These are phyloP conservation scores for Leptinotarsa lineolata DNA, from an alignment of 1,140 invertebrate species.

Conservation along the genomic window DNA sequence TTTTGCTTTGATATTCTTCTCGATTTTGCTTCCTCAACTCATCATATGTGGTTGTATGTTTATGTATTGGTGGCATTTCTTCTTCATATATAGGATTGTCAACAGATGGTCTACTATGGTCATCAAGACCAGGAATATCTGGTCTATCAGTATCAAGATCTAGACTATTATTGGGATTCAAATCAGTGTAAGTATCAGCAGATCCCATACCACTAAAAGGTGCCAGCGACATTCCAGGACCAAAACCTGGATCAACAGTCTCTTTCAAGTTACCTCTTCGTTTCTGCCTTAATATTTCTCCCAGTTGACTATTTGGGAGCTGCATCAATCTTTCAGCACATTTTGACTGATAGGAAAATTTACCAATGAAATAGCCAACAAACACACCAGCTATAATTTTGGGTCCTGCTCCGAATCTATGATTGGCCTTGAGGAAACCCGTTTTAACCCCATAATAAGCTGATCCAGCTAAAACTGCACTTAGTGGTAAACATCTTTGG, in stretches of 20 bases:
- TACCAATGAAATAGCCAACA: slow-evolving; percentile 75
- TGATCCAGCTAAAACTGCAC: slow-evolving; percentile 62
- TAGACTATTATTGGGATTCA: slow-evolving; percentile 49
- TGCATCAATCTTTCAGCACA: slow-evolving; percentile 78
- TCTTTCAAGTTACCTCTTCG: slow-evolving; percentile 55
- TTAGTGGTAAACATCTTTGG: slow-evolving; percentile 69
- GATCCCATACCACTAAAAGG: slow-evolving; percentile 54
- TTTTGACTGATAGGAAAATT: slow-evolving; percentile 73
- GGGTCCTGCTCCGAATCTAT: slow-evolving; percentile 67
- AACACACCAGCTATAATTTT: slow-evolving; percentile 68
- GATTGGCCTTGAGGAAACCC: slow-evolving; percentile 62
- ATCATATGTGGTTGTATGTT: slow-evolving; percentile 61
- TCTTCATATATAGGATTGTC: slow-evolving; percentile 56
- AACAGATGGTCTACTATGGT: slow-evolving; percentile 57
- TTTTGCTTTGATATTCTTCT: slow-evolving; percentile 61
- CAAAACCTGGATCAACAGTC: slow-evolving; percentile 52
- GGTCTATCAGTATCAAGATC: slow-evolving; percentile 59
- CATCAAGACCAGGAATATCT: slow-evolving; percentile 57
- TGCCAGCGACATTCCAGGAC: slow-evolving; percentile 56
- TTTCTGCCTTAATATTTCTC: slow-evolving; percentile 63
- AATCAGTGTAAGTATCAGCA: slow-evolving; percentile 57
- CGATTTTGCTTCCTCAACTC: slow-evolving; percentile 64
- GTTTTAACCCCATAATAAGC: slow-evolving; percentile 67
- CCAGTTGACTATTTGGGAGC: slow-evolving; percentile 66
- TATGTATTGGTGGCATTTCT: slow-evolving; percentile 53